Evolutionary conservation across 1,140 invertebrate genomes (phyloP), one percentile per base, ranked within the genome.

Genomic region (Sycophila sp.): DNA sequence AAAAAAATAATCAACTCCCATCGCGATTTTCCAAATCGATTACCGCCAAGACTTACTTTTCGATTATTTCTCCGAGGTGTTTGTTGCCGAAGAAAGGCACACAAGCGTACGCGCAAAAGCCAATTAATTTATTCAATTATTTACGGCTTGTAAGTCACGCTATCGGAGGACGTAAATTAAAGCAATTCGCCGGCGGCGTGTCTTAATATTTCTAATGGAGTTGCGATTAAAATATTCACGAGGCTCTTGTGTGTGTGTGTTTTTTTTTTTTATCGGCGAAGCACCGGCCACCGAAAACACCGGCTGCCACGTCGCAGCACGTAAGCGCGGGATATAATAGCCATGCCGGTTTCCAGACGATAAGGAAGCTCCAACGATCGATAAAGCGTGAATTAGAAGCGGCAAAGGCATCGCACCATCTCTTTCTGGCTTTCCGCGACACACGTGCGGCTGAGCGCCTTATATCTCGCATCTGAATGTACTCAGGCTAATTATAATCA

Each of bases 401-500:
- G 11, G 58, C 42, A 55, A 13, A 13, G 45, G 36, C 53, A 56
- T 56, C 68, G 66, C 42, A n/a, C n/a, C n/a, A n/a, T n/a, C n/a
- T n/a, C n/a, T n/a, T 36, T 47, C 71, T 34, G 70, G 55, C 72
- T 73, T 73, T 77, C 66, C 67, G 36, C 69, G 5, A 42, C 40
- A 28, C 30, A 32, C 28, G n/a, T 17, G n/a, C 17, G 8, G 19
- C 13, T 5, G 11, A 51, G 22, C 74, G 42, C 78, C 76, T 81
- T 63, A 42, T 83, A 85, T 85, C 83, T 84, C 65, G 79, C 76
- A 85, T 85, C 83, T 81, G 76, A 75, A 77, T 71, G 76, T 85
- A 86, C 85, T 86, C 82, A 86, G 82, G 72, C 83, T 86, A 86
- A 86, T 86, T 86, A 85, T 86, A 86, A 86, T 86, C 85, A 86